Base-by-base conservation (phyloP, 1,140 invertebrate species). In the Caenorhabditis tropicalis region DNA sequence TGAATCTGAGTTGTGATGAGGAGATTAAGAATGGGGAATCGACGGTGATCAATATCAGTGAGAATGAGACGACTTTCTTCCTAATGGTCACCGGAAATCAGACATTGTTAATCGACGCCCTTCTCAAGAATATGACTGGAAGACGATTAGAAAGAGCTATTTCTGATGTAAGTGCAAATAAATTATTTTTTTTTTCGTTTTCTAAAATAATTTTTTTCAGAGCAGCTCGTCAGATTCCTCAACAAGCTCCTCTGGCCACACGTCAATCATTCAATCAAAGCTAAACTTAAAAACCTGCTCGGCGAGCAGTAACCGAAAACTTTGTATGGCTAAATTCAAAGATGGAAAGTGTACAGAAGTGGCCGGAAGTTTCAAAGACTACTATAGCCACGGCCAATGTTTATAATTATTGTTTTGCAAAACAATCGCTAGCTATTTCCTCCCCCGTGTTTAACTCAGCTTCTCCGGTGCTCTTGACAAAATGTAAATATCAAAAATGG, bases 321-420 rank as follows among this genome's bases (percentile, higher is more conserved):
- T 74, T 24, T 74, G 65, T 43, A 43, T 74, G 7, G 65, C 65
- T 3, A 74, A 74, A 12, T 74, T 74, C 36, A 74, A 74, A 46
- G 65, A 74, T 43, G 65, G 65, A 39, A 74, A 43, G 43, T 74
- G 65, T 74, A 74, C 65, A 74, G 65, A 74, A 27, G 65, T 46
- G 19, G 65, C 65, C 0, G 65, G 65, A 39, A 74, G 65, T 29
- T 74, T 74, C 36, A 74, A 74, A 31, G 36, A 19, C 43, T 21
- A 43, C n/a, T 74, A 74, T 31, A 36, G 65, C n/a, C 65, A 74
- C 12, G 65, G 65, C 33, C 65, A 74, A 74, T 36, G 29, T 21
- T 16, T 74, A n/a, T 74, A 74, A 74, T 0, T n/a, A n/a, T n/a
- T n/a, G 24, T 46, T 19, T 27, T 56, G 10, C 10, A 39, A 65